Conservation (phyloP, 2,888 invertebrate genomes). For the Cheilosia pagana region DNA sequence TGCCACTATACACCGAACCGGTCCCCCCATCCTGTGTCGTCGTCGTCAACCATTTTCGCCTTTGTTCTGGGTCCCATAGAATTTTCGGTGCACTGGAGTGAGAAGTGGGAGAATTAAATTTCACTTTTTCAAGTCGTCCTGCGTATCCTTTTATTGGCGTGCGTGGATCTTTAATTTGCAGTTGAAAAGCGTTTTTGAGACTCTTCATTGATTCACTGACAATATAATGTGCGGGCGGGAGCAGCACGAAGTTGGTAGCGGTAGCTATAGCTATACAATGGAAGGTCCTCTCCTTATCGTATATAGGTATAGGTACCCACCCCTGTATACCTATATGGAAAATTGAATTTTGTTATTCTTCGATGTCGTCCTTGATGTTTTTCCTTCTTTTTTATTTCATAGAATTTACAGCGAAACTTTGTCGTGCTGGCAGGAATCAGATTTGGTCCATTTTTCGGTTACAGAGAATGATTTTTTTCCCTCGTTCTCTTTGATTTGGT, state of each 20-base stretch:
- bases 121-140: slow-evolving; percentile 68
- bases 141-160: slow-evolving; percentile 69
- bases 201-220: slow-evolving; percentile 66
- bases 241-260: not conserved
- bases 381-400: slow-evolving; percentile 11
- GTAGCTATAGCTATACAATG: not conserved
- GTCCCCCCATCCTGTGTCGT: not conserved
- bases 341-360: slow-evolving; percentile 71
- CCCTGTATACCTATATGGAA: slow-evolving; percentile 35
- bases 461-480: not conserved
- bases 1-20: slow-evolving; percentile 25
- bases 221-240: not conserved
- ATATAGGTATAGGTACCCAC: not conserved
- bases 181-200: slow-evolving; percentile 68
- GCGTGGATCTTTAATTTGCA: slow-evolving; percentile 71
- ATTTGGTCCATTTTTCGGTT: slow-evolving; percentile 6
- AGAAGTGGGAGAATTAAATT: slow-evolving; percentile 60
- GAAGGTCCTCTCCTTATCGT: not conserved
- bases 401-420: slow-evolving; percentile 56
- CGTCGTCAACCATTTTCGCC: not conserved
- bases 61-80: slow-evolving; percentile 47
- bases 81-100: not conserved
- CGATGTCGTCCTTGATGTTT: slow-evolving; percentile 71
- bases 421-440: slow-evolving; percentile 14
- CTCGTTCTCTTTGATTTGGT: not conserved